Base-by-base conservation (phyloP, 2,888 invertebrate genomes). In the Himalopsyche kuldschensis region DNA sequence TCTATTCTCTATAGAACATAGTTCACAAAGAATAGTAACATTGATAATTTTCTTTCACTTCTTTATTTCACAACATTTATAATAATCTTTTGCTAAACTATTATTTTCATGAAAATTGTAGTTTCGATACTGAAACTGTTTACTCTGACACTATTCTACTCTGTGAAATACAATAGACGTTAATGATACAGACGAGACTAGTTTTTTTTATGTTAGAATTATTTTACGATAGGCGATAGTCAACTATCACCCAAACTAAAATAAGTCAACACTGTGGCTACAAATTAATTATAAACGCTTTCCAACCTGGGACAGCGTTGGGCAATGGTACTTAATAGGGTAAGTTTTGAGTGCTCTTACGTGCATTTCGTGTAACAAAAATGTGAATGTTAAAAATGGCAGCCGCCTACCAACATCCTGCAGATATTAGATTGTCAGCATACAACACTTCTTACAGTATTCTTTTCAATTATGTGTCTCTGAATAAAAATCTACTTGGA, bases 261-360 rank as follows among this genome's bases (percentile, higher is more conserved):
- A 76, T 79, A 82, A 80, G 55, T 82, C 76, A 84, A 84, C 63
- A 83, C 83, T 86, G 84, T 86, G 86, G 85, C 85, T 86, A 84
- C 81, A 86, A 84, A 86, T 85, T 84, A 82, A 86, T 86, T 85
- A 86, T 84, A 82, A 84, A 80, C 85, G 85, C 85, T 86, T 85
- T 84, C 85, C 83, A 82, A 84, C 85, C 86, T 86, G 86, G 86
- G 86, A 86, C 86, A 86, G 86, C 86, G 86, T 84, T 86, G 86
- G 86, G 85, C 86, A 75, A 82, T 86, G 84, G 85, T 86, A 55
- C 86, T 86, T 80, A 85, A 81, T 84, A 85, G 86, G 86, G 86
- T 86, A 86, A 86, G 86, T 86, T 75, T 78, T 55, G 80, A 84
- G 84, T 82, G 85, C 86, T 85, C 85, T 47, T 86, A 86, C 81